phyloP scores from a whole-genome alignment of 2,797 vertebrate species.

The Rhabdomys pumilio region DNA sequence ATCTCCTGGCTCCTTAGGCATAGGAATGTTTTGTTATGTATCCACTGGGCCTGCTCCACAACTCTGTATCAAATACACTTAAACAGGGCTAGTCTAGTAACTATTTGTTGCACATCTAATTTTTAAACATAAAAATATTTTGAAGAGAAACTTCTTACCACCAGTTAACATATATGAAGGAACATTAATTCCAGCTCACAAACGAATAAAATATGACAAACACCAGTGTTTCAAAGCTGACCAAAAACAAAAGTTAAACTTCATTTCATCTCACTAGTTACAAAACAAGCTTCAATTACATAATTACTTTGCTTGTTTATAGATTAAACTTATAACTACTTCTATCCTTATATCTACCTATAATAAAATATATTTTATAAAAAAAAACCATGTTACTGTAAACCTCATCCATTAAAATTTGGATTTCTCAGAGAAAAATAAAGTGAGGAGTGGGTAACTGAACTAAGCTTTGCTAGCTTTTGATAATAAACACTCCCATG shows the following conservation, averaged over 20 bases:
- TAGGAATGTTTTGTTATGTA: background rate
- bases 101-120: background rate
- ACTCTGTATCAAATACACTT: background rate
- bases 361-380: conserved; percentile 11
- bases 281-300: conserved; percentile 6
- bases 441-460: background rate
- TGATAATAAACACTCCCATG: background rate
- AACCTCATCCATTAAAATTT: background rate
- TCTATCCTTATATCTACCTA: background rate
- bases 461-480: background rate
- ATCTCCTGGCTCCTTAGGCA: background rate
- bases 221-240: background rate
- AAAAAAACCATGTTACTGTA: background rate
- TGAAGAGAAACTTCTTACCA: background rate
- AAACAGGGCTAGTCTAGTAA: background rate
- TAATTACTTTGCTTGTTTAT: background rate
- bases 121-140: background rate
- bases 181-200: background rate
- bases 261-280: background rate
- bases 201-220: background rate
- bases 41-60: background rate
- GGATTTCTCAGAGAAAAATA: conserved; percentile 26
- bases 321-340: background rate
- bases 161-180: background rate
- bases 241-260: background rate